Evolutionary conservation across 2,113 vertebrate genomes (phyloP), one percentile per base, ranked within the genome.

Genomic region (Toxotes chatareus): DNA sequence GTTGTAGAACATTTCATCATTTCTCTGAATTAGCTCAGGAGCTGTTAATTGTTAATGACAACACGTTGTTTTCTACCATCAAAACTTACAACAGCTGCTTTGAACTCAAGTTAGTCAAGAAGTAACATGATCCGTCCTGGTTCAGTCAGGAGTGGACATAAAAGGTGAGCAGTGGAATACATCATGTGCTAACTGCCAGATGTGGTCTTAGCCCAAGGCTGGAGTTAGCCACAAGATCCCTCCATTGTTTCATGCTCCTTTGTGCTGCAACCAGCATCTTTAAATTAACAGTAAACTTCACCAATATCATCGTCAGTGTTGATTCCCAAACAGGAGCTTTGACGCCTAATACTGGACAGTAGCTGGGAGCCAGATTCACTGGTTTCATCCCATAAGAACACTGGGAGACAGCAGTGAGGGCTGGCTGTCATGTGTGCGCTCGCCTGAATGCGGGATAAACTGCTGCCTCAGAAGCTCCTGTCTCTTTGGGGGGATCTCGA

Each of bases 391-490:
- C 80, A 86, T 78, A 63, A 87, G 84, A 83, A 87, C 68, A 76
- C 32, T 27, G 61, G 42, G 64, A 87, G 77, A 80, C 69, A 69
- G 79, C 66, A 68, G 79, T 11, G 55, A 76, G 71, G 76, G 81
- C 72, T 80, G 53, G 74, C 88, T 92, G 88, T 94, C 91, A 91
- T 91, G 71, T 47, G 62, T 11, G 56, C 1, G 13, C 83, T 86
- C 21, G 49, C 72, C 66, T 88, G 73, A 70, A 67, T 68, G 46
- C 38, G 55, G 65, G 65, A 83, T 86, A 93, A 93, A 94, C 68
- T 93, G 91, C 93, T 93, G 92, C 89, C 91, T 94, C 91, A 93
- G 91, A 92, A 77, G 82, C 81, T 77, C 71, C 77, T 89, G 93
- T 94, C 91, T 93, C 92, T 88, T 86, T 79, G 67, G 86, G 92